Evolutionary conservation across 2,113 vertebrate species (phyloP).

Genomic region (Sylvietta virens): DNA sequence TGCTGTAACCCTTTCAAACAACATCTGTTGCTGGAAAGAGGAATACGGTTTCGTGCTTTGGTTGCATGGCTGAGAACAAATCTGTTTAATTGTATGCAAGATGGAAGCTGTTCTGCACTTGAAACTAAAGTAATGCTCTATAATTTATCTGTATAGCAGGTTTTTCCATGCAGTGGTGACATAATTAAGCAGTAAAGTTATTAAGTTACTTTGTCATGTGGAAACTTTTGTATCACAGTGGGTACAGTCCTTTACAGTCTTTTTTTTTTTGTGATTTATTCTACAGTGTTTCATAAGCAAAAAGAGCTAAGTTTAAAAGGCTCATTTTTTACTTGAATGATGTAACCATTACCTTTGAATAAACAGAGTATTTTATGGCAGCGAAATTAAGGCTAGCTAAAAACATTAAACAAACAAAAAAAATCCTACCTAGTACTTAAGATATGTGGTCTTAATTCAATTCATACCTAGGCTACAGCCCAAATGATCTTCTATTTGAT

Average conservation of each 20-base stretch:
- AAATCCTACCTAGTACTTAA: not conserved
- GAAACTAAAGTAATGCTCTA: not conserved
- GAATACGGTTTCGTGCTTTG: conserved; percentile 4
- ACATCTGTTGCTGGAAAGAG: conserved; percentile 6
- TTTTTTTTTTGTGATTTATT: not conserved
- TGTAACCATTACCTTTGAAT: not conserved
- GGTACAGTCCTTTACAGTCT: not conserved
- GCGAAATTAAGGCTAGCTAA: not conserved
- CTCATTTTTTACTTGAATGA: not conserved
- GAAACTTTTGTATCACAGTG: not conserved
- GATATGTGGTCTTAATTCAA: not conserved
- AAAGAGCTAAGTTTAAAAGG: not conserved
- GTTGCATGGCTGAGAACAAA: conserved; percentile 32
- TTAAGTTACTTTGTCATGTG: not conserved
- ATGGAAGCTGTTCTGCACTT: not conserved
- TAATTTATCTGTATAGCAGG: not conserved
- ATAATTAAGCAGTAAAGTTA: not conserved
- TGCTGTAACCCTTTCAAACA: not conserved
- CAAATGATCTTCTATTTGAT: not conserved
- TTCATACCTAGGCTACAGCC: not conserved
- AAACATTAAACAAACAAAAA: not conserved
- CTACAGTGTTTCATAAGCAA: not conserved
- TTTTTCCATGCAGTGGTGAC: not conserved
- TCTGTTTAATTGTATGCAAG: not conserved
- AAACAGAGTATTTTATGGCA: not conserved